phyloP scores from a whole-genome alignment of 2,888 invertebrate genomes.

The Anthrax anthrax region DNA sequence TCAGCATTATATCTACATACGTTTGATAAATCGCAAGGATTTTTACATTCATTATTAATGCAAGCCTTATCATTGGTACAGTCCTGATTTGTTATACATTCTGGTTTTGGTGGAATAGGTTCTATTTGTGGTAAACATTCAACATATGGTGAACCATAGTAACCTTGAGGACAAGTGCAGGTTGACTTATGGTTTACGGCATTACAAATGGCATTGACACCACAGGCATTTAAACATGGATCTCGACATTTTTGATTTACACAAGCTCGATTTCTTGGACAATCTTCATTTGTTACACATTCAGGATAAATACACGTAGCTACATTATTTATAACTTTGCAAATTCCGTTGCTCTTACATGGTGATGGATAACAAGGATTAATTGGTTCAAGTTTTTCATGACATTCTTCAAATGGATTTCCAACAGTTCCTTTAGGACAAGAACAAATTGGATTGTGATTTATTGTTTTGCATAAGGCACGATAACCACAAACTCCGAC shows the following conservation, averaged over 20 bases:
- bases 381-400: constrained; percentile 29
- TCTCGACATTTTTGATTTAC: constrained; percentile 70
- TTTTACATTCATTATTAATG: constrained; percentile 54
- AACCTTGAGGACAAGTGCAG: constrained; percentile 68
- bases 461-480: constrained; percentile 63
- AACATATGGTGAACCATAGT: constrained; percentile 61
- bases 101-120: constrained; percentile 46
- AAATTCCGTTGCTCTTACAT: constrained; percentile 69
- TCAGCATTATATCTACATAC: constrained; percentile 66
- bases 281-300: constrained; percentile 79
- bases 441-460: constrained; percentile 74
- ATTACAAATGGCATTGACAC: constrained; percentile 67
- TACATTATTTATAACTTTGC: constrained; percentile 51
- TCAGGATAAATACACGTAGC: constrained; percentile 73
- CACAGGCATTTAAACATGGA: constrained; percentile 70
- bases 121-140: constrained; percentile 45
- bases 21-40: constrained; percentile 54
- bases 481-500: constrained; percentile 63
- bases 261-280: constrained; percentile 66
- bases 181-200: constrained; percentile 66
- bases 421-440: constrained; percentile 60
- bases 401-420: constrained; percentile 64
- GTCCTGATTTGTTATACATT: constrained; percentile 61
- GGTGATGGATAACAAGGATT: constrained; percentile 79
- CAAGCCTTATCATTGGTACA: constrained; percentile 76